A percentile compares a stretch with the other conserved stretches of the same genome.
These are phyloP conservation scores for Burhinus bistriatus DNA, from an alignment of 2,113 vertebrate genomes.

Conservation along the genomic window DNA sequence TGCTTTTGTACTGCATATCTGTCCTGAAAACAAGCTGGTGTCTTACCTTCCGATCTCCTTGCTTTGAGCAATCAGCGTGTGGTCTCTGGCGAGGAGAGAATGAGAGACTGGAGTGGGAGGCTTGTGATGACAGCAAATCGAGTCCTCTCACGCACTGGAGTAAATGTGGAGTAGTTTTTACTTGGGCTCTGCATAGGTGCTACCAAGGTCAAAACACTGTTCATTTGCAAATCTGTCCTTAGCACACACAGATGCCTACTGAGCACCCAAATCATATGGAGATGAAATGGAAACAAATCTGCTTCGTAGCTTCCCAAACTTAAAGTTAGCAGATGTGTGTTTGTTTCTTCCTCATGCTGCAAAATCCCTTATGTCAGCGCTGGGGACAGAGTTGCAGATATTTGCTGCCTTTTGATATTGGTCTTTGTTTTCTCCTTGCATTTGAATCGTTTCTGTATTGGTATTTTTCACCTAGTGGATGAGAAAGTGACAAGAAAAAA, in stretches of 20 bases:
- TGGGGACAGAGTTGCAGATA: background rate
- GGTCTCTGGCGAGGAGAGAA: background rate
- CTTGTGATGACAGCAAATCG: conserved; percentile 4
- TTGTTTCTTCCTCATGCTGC: background rate
- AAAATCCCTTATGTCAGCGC: background rate
- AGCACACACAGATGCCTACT: background rate
- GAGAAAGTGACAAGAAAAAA: background rate
- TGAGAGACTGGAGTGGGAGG: background rate
- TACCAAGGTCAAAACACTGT: background rate
- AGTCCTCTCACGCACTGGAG: background rate
- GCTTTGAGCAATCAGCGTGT: background rate
- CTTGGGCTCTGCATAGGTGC: background rate
- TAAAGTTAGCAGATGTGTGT: background rate
- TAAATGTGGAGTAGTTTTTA: background rate
- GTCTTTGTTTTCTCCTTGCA: conserved; percentile 7
- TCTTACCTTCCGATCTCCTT: background rate
- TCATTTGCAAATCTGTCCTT: conserved; percentile 26
- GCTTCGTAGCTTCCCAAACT: background rate
- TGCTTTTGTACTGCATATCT: background rate
- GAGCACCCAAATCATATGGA: conserved; percentile 3
- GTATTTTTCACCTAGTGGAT: background rate
- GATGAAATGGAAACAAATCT: conserved; percentile 51
- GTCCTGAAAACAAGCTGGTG: background rate
- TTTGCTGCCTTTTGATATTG: background rate
- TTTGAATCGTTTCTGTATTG: background rate